Percentiles rank a stretch among this genome's conserved stretches.
phyloP scores from a whole-genome alignment of 2,888 invertebrate genomes.

The Ypsolopha sequella region DNA sequence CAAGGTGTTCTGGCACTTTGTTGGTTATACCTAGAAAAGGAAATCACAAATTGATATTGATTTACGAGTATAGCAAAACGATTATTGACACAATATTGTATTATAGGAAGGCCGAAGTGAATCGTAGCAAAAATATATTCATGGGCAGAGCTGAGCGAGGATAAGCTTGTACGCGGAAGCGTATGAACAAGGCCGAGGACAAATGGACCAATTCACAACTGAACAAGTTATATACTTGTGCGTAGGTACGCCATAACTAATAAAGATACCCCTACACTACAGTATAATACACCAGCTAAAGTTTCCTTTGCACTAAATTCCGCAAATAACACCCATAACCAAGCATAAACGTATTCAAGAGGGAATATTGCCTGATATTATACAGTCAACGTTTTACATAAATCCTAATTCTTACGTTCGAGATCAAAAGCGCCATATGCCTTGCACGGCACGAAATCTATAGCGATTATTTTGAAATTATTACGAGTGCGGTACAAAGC shows the following conservation, averaged over 20 bases:
- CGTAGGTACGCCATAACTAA: no score
- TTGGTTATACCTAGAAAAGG: constrained; percentile 69
- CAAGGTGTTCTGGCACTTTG: constrained; percentile 65
- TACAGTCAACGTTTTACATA: no score
- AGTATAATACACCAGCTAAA: no score
- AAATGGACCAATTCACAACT: constrained; percentile 53
- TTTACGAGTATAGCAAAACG: background rate
- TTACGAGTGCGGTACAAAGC: constrained; percentile 29
- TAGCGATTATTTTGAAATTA: constrained; percentile 34
- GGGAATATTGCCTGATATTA: no score
- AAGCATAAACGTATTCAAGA: no score
- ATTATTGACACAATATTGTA: background rate
- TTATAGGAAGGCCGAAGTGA: constrained; percentile 55
- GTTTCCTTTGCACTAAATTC: no score
- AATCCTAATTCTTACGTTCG: no score
- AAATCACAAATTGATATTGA: constrained; percentile 38
- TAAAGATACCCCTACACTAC: no score
- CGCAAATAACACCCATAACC: no score
- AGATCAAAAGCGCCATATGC: no score
- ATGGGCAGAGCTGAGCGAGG: constrained; percentile 58
- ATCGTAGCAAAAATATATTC: constrained; percentile 56
- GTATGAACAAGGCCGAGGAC: constrained; percentile 62
- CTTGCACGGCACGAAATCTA: no score
- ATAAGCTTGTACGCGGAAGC: constrained; percentile 65
- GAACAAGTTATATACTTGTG: background rate